Conservation (phyloP, 1,140 invertebrate species). For the Lithobius niger region DNA sequence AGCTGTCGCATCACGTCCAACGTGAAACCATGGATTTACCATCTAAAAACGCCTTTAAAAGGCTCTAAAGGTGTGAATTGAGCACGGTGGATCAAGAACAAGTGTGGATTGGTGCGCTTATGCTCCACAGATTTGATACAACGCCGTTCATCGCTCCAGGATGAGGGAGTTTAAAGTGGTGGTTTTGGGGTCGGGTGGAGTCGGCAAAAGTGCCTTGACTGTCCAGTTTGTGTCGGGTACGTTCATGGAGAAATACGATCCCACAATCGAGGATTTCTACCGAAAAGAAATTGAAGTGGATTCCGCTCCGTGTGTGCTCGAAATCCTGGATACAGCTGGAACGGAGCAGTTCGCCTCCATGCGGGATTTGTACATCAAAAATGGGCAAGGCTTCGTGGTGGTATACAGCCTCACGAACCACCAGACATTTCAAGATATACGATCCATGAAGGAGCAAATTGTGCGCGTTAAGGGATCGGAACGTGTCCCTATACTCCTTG, state of each 20-base stretch:
- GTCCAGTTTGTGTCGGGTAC: conserved; percentile 98
- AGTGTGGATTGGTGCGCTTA: too few species aligned
- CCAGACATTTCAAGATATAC: conserved; percentile 94
- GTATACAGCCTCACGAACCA: conserved; percentile 91
- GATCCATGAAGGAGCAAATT: conserved; percentile 97
- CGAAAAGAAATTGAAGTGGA: conserved; percentile 99
- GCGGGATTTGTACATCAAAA: conserved; percentile 95
- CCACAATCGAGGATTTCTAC: conserved; percentile 99
- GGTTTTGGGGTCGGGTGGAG: conserved; percentile 95
- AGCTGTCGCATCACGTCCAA: too few species aligned
- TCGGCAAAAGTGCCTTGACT: conserved; percentile 94
- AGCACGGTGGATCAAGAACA: too few species aligned
- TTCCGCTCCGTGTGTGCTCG: conserved; percentile 93
- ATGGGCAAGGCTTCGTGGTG: conserved; percentile 91
- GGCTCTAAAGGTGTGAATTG: too few species aligned
- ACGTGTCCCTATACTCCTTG: conserved; percentile 82
- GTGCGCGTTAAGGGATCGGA: conserved; percentile 94
- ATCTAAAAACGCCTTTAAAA: too few species aligned
- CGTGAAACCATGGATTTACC: too few species aligned
- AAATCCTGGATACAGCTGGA: conserved; percentile 98
- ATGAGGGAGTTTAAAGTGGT: conserved; percentile 99
- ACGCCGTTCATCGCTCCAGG: too few species aligned
- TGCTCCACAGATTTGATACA: too few species aligned
- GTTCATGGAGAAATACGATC: conserved; percentile 99
- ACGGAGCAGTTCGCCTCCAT: conserved; percentile 99